These are phyloP conservation scores for Strix aluco DNA, from an alignment of 2,113 vertebrate species.

Conservation along the genomic window DNA sequence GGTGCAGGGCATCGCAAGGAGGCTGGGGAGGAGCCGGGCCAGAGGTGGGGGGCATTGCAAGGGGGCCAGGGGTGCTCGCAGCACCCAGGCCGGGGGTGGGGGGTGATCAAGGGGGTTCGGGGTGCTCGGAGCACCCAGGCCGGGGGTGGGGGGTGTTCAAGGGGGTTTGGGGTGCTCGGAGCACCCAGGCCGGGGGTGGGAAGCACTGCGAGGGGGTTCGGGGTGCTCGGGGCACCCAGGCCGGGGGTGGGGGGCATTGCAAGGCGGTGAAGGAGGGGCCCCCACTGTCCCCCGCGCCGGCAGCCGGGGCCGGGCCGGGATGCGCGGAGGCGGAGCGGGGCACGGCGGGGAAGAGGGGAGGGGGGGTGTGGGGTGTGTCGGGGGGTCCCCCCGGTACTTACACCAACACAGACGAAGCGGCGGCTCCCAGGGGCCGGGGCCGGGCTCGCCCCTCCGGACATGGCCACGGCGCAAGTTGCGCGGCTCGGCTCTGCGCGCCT, in stretches of 20 bases:
- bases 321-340: not conserved
- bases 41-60: too few species aligned
- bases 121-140: too few species aligned
- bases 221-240: not conserved
- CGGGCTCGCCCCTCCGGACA: conserved; percentile 24
- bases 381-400: not conserved
- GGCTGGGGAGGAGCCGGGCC: too few species aligned
- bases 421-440: conserved; percentile 50
- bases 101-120: too few species aligned
- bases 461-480: conserved; percentile 24
- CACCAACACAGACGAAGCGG: conserved; percentile 48
- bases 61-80: not conserved
- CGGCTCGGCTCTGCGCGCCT: not conserved
- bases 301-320: not conserved
- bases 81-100: too few species aligned
- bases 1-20: too few species aligned
- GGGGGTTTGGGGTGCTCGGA: not conserved
- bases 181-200: too few species aligned
- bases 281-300: not conserved
- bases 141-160: too few species aligned
- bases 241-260: too few species aligned
- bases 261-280: too few species aligned
- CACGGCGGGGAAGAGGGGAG: not conserved
- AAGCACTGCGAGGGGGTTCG: not conserved
- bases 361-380: not conserved